These are phyloP conservation scores for Syncerus caffer DNA, from an alignment of 2,797 vertebrate genomes.

Conservation along the genomic window DNA sequence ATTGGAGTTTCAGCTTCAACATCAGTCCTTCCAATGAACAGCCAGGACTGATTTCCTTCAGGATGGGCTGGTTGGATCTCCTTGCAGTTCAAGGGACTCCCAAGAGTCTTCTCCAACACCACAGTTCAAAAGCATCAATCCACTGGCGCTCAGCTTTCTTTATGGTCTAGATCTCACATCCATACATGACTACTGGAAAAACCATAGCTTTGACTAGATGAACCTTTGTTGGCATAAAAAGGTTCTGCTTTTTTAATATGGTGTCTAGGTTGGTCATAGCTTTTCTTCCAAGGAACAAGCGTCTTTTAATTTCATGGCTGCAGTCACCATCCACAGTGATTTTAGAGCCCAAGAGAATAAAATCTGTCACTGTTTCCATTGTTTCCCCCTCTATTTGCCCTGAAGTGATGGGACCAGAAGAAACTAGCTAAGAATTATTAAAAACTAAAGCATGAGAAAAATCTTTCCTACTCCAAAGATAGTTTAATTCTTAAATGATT, in stretches of 20 bases:
- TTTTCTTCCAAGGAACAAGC: background rate
- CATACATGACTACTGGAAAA: background rate
- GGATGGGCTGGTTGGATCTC: background rate
- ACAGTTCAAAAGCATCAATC: background rate
- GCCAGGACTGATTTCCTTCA: background rate
- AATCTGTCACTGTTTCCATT: background rate
- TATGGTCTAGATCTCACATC: background rate
- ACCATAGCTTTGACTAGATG: background rate
- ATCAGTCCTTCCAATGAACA: background rate
- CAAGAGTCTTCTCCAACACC: background rate
- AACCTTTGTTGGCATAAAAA: background rate
- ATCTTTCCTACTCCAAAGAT: background rate
- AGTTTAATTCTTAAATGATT: conserved; percentile 13
- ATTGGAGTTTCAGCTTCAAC: background rate
- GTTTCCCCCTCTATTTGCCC: background rate
- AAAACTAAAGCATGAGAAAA: conserved; percentile 32
- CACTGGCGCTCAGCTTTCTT: background rate
- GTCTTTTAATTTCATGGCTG: background rate
- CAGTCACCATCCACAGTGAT: background rate
- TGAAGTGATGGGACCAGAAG: background rate
- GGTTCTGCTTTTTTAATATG: background rate
- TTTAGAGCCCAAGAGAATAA: background rate
- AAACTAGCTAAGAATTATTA: conserved; percentile 12
- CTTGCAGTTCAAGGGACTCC: background rate
- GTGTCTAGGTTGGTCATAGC: background rate